Base-by-base conservation (phyloP, 2,888 invertebrate genomes). In the Gymnoscelis rufifasciata region DNA sequence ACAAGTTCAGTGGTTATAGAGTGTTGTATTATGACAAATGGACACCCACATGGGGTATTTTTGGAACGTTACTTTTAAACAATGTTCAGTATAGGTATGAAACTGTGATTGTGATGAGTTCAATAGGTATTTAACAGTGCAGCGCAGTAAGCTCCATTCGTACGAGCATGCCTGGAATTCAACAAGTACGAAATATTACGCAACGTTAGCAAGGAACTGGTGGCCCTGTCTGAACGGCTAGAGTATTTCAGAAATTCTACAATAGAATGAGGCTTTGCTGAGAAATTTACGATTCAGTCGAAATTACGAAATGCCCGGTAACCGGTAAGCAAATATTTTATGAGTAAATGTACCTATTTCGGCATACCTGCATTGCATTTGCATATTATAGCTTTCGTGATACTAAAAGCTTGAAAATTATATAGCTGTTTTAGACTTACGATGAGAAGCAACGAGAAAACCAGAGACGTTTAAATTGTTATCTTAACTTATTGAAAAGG, bases 261-360 rank as follows among this genome's bases (percentile, higher is more conserved):
- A 53, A 51, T 43, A 52, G 42, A 43, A 35, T 33, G 37, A 52
- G 43, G 48, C 51, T 51, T 48, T 49, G 40, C 43, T 49, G 35
- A 15, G 31, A 47, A 51, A 56, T 54, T 53, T 50, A 50, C 39
- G 40, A 49, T 33, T 42, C 46, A 37, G 46, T 31, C 38, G 48
- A 47, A 48, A 37, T 44, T 29, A 51, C 43, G 48, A 51, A 50
- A 51, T 42, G 30, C 31, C 42, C 38, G 43, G 38, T 45, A 53
- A 56, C 55, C 51, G 53, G 53, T 56, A 45, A 40, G 47, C 47
- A 46, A 47, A 47, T 50, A 51, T 44, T 44, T 47, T 44, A 29
- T 43, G 45, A 46, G 35, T 50, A 44, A 48, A 48, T 36, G 46
- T 40, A 40, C 43, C 26, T 12, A n/a, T 14, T 6, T 15, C 10